Evolutionary conservation across 92 coral and sea anemone species (phyloP).

Genomic region (Actinostola sp.): DNA sequence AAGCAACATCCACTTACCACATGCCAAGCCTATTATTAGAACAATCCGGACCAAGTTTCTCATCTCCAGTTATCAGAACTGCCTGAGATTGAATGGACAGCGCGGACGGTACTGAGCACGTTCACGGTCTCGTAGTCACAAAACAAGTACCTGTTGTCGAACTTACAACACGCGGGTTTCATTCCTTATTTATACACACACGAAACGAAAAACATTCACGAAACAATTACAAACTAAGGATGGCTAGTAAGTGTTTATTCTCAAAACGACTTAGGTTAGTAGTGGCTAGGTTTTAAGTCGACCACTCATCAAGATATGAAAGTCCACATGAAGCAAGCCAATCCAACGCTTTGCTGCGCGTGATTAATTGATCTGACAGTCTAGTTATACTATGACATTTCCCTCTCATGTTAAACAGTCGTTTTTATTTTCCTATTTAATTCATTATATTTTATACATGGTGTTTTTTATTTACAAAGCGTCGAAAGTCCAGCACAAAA

Average conservation of each 20-base stretch:
- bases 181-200: constrained; percentile 39
- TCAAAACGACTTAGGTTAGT: neutral
- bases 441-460: too few species aligned
- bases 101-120: neutral
- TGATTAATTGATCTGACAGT: neutral
- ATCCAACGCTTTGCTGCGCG: neutral
- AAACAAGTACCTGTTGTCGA: constrained; percentile 20
- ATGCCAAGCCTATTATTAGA: constrained; percentile 44
- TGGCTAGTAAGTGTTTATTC: neutral
- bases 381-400: neutral
- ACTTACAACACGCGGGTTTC: constrained; percentile 3
- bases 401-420: neutral
- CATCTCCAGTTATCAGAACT: constrained; percentile 22
- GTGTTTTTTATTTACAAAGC: too few species aligned
- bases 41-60: constrained; percentile 20
- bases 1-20: constrained; percentile 30
- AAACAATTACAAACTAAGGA: neutral
- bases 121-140: constrained; percentile 13
- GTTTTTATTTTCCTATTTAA: constrained; percentile 17
- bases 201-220: neutral
- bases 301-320: too few species aligned
- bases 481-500: too few species aligned
- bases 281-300: neutral
- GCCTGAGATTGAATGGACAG: neutral
- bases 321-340: neutral